phyloP scores from a whole-genome alignment of 2,113 vertebrate species.

The Rissa tridactyla region DNA sequence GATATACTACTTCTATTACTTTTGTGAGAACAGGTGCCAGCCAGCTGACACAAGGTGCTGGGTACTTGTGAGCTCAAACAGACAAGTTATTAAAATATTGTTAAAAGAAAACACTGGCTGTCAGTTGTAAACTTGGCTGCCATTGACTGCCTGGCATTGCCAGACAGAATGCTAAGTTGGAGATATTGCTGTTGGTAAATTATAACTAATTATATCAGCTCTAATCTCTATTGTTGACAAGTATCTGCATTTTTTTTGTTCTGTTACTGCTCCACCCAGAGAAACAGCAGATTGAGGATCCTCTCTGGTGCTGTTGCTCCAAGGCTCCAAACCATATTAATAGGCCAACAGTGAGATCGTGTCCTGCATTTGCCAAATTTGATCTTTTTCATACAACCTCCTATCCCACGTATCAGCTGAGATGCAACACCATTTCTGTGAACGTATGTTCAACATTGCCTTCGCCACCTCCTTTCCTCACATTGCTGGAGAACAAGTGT shows the following conservation, averaged over 20 bases:
- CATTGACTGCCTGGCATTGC: fast-evolving
- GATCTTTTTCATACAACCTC: background rate
- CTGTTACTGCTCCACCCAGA: background rate
- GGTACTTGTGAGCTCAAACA: background rate
- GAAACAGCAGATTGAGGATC: background rate
- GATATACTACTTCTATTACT: background rate
- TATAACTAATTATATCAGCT: background rate
- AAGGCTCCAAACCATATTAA: background rate
- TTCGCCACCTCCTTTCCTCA: background rate
- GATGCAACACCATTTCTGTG: background rate
- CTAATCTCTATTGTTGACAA: background rate
- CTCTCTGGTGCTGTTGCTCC: background rate
- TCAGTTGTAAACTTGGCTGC: background rate
- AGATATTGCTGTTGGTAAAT: background rate
- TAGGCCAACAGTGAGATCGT: background rate
- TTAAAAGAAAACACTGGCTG: background rate
- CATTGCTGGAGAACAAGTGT: background rate
- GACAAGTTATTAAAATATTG: background rate
- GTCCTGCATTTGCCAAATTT: background rate
- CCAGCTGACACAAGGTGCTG: background rate
- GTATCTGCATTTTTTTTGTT: background rate
- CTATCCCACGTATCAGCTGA: background rate
- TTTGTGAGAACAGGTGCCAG: constrained; percentile 17
- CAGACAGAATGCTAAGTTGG: background rate
- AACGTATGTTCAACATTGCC: background rate